These are phyloP conservation scores for Oikopleura dioica DNA, from an alignment of 23 tunicate genomes.

Conservation along the genomic window DNA sequence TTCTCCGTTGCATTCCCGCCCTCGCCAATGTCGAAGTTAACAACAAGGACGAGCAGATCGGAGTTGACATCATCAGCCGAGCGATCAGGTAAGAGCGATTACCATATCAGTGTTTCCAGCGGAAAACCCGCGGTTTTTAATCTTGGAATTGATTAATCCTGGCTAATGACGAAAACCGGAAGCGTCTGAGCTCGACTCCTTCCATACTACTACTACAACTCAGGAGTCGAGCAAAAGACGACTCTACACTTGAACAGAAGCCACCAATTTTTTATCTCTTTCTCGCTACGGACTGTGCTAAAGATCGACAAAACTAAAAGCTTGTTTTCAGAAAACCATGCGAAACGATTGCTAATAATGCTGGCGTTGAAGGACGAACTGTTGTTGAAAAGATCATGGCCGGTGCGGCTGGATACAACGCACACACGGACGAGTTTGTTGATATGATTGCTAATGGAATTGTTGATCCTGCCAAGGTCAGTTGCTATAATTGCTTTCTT, in stretches of 20 bases:
- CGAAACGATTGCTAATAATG: constrained; percentile 82
- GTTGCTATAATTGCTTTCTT: too few species aligned
- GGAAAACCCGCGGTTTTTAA: too few species aligned
- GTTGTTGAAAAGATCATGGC: constrained; percentile 61
- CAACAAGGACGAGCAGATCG: constrained; percentile 85
- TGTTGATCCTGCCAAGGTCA: constrained; percentile 80
- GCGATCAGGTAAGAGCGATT: constrained; percentile 30
- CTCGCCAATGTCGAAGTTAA: constrained; percentile 19
- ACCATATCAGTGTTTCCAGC: too few species aligned
- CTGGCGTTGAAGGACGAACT: constrained; percentile 91
- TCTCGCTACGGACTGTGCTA: too few species aligned
- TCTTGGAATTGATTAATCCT: too few species aligned
- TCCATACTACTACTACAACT: too few species aligned
- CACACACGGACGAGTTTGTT: constrained; percentile 16
- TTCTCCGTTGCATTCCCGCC: constrained; percentile 48
- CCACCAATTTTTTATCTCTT: too few species aligned
- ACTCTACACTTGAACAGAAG: too few species aligned
- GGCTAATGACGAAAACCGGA: too few species aligned
- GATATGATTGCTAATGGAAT: constrained; percentile 89
- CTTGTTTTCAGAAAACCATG: constrained; percentile 52
- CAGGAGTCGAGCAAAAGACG: too few species aligned
- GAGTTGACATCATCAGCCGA: constrained; percentile 63
- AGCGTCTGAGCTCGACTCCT: too few species aligned
- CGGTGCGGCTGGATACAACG: constrained; percentile 11
- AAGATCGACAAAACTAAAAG: too few species aligned